Base-by-base conservation (phyloP, 2,888 invertebrate species). In the Dasypogon diadema region DNA sequence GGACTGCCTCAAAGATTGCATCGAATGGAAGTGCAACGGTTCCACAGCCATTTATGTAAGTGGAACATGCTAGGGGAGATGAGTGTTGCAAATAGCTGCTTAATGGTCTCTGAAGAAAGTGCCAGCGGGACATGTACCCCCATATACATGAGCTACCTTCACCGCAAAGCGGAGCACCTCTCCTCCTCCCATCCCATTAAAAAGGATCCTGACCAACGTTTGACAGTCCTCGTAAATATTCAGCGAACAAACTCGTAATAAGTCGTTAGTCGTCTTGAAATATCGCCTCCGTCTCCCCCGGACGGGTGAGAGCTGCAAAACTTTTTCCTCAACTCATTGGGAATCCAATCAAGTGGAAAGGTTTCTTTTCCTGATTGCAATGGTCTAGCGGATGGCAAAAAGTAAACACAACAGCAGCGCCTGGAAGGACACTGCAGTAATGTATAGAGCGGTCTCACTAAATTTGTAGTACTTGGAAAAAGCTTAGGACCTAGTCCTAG, bases 401-500 rank as follows among this genome's bases (percentile, higher is more conserved):
- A 70, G 70, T 70, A 70, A 70, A 70, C 34, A 60, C 51, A 48
- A 65, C 48, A 37, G 6, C 26, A 68, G 18, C 8, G 8, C 34
- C 51, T 70, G 18, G 54, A 70, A 70, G 70, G 70, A 70, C 70
- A 34, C 34, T n/a, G 60, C 34, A 14, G 14, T 56, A 56, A 18
- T 22, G 55, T 22, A 55, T 8, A 22, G 22, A 14, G 10, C 8
- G 24, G 26, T 24, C n/a, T 26, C 8, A 26, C 26, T 56, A 22
- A 14, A 56, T 24, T 46, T 24, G 46, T n/a, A 1, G 24, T 21
- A 24, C 48, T 46, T 26, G 16, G 26, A 58, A 54, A 54, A 56
- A 74, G 14, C 56, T 42, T 60, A 65, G 54, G 30, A 70, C 37
- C 75, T 72, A 75, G 72, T 75, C 74, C 60, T 70, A 74, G 73